These are phyloP conservation scores for Corythornis vintsioides DNA, from an alignment of 2,113 vertebrate genomes.

Conservation along the genomic window DNA sequence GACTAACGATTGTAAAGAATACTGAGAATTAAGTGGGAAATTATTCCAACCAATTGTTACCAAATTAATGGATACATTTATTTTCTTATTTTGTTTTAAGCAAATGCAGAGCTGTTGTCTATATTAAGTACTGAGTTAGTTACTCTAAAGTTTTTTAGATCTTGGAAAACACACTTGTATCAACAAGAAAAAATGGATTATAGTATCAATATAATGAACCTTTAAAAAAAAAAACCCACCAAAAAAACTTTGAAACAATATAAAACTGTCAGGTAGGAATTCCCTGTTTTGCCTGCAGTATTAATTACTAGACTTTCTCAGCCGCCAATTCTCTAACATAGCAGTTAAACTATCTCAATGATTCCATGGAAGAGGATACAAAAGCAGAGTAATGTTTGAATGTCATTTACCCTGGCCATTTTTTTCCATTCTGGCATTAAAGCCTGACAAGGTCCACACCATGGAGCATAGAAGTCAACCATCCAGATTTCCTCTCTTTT, in stretches of 20 bases:
- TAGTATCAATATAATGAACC: background rate
- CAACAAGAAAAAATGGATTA: background rate
- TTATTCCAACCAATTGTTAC: background rate
- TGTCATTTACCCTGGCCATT: slow-evolving; percentile 88
- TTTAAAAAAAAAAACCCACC: background rate
- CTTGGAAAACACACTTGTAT: background rate
- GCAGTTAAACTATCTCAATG: background rate
- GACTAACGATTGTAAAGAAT: background rate
- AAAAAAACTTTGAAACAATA: background rate
- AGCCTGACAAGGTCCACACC: slow-evolving; percentile 96
- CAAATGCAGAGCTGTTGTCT: background rate
- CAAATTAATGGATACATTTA: background rate
- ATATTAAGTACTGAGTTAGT: background rate
- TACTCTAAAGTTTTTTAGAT: background rate
- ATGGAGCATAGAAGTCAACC: slow-evolving; percentile 95
- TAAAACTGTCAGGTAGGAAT: background rate
- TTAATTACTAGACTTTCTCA: background rate
- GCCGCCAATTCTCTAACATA: background rate
- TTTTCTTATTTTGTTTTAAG: background rate
- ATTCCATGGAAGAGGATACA: background rate
- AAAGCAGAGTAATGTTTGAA: background rate
- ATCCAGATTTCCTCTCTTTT: slow-evolving; percentile 85
- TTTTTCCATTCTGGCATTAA: slow-evolving; percentile 96
- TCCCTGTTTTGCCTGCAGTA: background rate
- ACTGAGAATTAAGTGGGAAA: background rate